A percentile compares a stretch with the other conserved stretches of the same genome.
Evolutionary conservation across 2,113 vertebrate genomes (phyloP).

Genomic region (Eolophus roseicapilla): DNA sequence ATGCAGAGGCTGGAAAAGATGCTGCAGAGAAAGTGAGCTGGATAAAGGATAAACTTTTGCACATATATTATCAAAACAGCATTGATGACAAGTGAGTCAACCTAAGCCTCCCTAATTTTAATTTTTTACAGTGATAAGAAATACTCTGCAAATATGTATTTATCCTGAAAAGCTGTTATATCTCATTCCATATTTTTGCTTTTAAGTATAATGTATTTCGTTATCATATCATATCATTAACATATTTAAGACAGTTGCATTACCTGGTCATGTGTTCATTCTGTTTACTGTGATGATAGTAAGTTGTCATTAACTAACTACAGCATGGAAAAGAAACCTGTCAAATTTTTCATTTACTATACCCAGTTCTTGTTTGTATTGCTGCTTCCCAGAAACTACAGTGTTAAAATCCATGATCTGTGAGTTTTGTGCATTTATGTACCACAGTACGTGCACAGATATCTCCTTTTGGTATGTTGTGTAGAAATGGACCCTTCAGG

Average conservation of each 20-base stretch:
- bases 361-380: neutral
- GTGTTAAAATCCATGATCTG: neutral
- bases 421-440: accelerated
- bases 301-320: neutral
- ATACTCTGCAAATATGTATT: neutral
- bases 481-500: neutral
- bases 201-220: neutral
- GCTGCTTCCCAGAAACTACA: neutral
- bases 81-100: constrained; percentile 96
- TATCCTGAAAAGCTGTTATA: neutral
- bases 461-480: neutral
- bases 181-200: neutral
- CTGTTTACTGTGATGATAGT: neutral
- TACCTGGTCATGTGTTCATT: neutral
- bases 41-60: constrained; percentile 99
- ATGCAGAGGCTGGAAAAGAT: constrained; percentile 97
- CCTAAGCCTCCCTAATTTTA: constrained; percentile 19
- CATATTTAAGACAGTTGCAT: neutral
- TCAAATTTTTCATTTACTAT: neutral
- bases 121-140: constrained; percentile 19
- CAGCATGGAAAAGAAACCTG: neutral
- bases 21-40: constrained; percentile 96
- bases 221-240: neutral
- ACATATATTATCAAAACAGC: constrained; percentile 99
- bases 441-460: neutral